These are phyloP conservation scores for Pelodytes ibericus DNA, from an alignment of 2,797 vertebrate genomes.

Conservation along the genomic window DNA sequence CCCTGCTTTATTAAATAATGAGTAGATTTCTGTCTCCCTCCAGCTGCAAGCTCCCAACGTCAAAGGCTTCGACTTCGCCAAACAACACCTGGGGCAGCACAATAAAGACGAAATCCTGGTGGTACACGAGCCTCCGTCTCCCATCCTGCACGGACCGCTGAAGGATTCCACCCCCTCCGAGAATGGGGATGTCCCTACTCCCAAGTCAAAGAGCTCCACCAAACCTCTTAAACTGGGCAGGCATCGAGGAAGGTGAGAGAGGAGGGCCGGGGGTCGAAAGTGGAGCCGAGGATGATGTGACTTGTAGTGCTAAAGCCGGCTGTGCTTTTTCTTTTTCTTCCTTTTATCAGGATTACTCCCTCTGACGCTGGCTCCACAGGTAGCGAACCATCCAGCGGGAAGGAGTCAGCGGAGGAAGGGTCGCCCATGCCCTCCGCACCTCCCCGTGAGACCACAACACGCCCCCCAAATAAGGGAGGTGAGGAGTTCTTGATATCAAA, in stretches of 20 bases:
- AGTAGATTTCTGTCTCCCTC: neutral
- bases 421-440: constrained; percentile 74
- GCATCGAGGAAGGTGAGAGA: constrained; percentile 84
- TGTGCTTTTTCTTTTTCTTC: constrained; percentile 50
- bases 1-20: too few species aligned
- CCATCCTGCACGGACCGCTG: constrained; percentile 78
- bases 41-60: constrained; percentile 95
- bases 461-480: constrained; percentile 81
- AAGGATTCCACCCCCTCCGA: constrained; percentile 92
- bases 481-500: constrained; percentile 40
- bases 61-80: constrained; percentile 97
- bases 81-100: constrained; percentile 95
- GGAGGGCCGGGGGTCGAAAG: too few species aligned
- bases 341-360: constrained; percentile 85
- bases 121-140: constrained; percentile 87
- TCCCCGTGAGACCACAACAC: constrained; percentile 78
- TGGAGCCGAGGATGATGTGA: neutral
- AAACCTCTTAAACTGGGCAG: constrained; percentile 80
- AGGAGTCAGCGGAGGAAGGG: constrained; percentile 84
- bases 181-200: constrained; percentile 88
- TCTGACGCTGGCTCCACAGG: constrained; percentile 91
- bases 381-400: constrained; percentile 90
- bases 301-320: neutral
- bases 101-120: constrained; percentile 94
- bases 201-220: constrained; percentile 86